Evolutionary conservation across 2,888 invertebrate genomes (phyloP), one percentile per base, ranked within the genome.

Genomic region (Diarsia rubi): DNA sequence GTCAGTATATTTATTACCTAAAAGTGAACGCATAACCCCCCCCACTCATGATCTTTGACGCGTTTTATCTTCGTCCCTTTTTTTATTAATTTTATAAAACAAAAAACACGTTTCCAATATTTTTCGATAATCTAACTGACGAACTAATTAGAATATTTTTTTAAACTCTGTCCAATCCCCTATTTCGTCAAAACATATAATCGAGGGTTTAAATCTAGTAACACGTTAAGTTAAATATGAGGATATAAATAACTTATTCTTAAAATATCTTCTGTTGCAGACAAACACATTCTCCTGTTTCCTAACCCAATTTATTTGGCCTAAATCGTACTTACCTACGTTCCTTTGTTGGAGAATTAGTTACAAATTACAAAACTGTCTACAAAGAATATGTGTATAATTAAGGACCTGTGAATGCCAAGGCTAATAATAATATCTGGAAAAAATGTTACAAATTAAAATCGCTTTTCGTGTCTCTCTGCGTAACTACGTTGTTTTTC

Each of bases 241-340:
- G 8, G 19, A 54, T 5, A 31, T 31, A 72, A 79, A 64, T 52
- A 72, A 59, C 37, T 59, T 64, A 45, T 37, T 31, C 19, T 57
- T 31, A 44, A 79, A 79, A 64, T 52, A 44, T 37, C n/a, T 78
- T 31, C 37, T 24, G 37, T 37, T 44, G 54, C 47, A 21, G 24
- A 64, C 21, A 70, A 71, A 64, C 11, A 57, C n/a, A 31, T 74
- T 42, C 44, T 64, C 44, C 9, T 27, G 21, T 64, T 37, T 45
- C 31, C 27, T 44, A 59, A 79, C 8, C 14, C 37, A 71, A 71
- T 64, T 64, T 64, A 64, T 57, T 64, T 71, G 54, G 12, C 14
- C 31, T 64, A 14, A 64, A 79, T 71, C 14, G n/a, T 64, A 31
- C 52, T 63, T 63, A 49, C 27, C n/a, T 31, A 47, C 47, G 24